Evolutionary conservation across 2,113 vertebrate genomes (phyloP).

Genomic region (Taurulus bubalis): DNA sequence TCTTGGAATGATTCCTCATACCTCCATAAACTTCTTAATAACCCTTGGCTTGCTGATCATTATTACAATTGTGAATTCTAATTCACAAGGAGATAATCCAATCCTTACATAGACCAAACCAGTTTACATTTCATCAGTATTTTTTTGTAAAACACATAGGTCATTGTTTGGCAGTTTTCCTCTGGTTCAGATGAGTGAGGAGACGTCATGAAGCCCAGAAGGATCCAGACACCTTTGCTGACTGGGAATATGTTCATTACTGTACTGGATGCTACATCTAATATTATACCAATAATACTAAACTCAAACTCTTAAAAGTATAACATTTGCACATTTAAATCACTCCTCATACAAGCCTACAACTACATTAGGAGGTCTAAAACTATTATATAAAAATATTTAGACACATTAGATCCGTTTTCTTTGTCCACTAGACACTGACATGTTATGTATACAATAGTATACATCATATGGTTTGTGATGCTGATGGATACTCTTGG

Average conservation of each 20-base stretch:
- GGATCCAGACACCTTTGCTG: neutral
- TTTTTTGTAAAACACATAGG: constrained; percentile 11
- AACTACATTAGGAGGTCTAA: neutral
- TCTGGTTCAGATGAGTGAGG: neutral
- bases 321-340: constrained; percentile 17
- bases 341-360: neutral
- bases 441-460: too few species aligned
- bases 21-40: neutral
- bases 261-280: neutral
- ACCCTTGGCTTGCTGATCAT: neutral
- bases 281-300: neutral
- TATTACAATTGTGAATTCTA: constrained; percentile 4
- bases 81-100: neutral
- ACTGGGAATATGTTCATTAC: constrained; percentile 7
- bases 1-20: too few species aligned
- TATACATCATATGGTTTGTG: neutral
- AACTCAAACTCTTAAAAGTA: constrained; percentile 3
- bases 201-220: neutral
- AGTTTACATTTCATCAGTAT: neutral
- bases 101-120: neutral
- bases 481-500: neutral
- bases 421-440: neutral
- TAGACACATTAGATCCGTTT: neutral
- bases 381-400: neutral
- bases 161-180: neutral